Conservation (phyloP, 2,113 vertebrate genomes). For the Microcebus ravelobensis region DNA sequence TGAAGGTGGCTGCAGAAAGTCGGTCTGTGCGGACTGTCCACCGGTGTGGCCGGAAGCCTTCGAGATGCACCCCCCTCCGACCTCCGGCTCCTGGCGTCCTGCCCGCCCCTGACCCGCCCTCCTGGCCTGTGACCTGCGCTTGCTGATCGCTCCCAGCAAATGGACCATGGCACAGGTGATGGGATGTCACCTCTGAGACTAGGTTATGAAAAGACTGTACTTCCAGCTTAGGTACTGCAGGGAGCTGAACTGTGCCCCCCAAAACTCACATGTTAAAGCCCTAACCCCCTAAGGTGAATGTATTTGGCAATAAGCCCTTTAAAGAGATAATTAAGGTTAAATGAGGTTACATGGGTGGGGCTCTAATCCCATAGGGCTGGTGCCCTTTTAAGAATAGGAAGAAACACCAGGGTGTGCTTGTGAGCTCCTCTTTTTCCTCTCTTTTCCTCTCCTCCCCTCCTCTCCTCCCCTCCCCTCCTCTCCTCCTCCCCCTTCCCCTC, state of each 20-base stretch:
- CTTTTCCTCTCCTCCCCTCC: too few species aligned
- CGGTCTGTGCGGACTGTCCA: background rate
- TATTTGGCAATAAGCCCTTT: background rate
- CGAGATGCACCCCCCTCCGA: background rate
- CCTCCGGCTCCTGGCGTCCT: background rate
- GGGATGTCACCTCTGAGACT: background rate
- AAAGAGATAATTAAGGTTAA: background rate
- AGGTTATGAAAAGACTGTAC: too few species aligned
- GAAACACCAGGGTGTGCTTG: too few species aligned
- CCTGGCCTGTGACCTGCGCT: background rate
- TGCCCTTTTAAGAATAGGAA: background rate
- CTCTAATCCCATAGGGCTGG: background rate
- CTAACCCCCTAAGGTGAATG: too few species aligned
- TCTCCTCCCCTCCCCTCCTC: rapidly evolving
- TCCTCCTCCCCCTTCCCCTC: rapidly evolving
- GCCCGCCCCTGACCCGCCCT: rapidly evolving
- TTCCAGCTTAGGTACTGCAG: too few species aligned
- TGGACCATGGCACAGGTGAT: too few species aligned
- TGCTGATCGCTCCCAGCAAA: background rate
- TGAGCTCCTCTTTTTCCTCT: background rate
- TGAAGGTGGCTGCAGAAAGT: background rate
- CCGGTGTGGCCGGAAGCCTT: background rate
- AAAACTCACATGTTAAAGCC: too few species aligned
- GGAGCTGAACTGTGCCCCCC: background rate
- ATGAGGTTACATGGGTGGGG: background rate